Conservation (phyloP, 2,113 vertebrate genomes). For the Phylloscopus trochiloides region DNA sequence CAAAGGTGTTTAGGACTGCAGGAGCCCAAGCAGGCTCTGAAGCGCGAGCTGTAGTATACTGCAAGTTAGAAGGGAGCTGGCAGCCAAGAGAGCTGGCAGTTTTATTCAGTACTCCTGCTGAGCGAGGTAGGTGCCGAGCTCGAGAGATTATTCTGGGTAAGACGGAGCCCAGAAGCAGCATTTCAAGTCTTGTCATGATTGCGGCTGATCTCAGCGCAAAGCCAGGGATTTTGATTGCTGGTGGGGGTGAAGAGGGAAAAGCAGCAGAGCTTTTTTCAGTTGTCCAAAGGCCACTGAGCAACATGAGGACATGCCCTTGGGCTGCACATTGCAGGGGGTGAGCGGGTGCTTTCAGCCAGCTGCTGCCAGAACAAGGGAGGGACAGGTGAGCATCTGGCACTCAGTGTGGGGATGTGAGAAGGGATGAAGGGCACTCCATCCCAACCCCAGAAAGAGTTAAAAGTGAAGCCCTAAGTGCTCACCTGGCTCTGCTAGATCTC, state of each 20-base stretch:
- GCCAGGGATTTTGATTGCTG: constrained; percentile 28
- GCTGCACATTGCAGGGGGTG: neutral
- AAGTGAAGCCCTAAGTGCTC: constrained; percentile 33
- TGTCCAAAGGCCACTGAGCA: neutral
- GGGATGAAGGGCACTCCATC: neutral
- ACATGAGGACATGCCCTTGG: neutral
- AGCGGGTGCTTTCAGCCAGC: neutral
- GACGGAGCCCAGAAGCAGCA: constrained; percentile 19
- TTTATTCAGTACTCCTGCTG: neutral
- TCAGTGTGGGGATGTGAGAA: neutral
- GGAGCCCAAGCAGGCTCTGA: neutral
- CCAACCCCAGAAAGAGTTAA: constrained; percentile 51
- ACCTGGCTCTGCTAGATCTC: constrained; percentile 21
- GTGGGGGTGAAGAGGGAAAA: neutral
- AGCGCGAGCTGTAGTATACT: neutral
- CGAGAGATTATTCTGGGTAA: constrained; percentile 31
- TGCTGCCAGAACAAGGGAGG: constrained; percentile 24
- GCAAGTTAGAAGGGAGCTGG: constrained; percentile 6
- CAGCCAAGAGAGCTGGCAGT: constrained; percentile 41
- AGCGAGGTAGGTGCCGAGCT: constrained; percentile 6
- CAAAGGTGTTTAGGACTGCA: neutral
- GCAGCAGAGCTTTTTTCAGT: neutral
- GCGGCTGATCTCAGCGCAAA: constrained; percentile 26
- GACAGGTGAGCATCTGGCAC: neutral
- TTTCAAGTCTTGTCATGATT: constrained; percentile 62